Evolutionary conservation across 1,140 invertebrate species (phyloP), one percentile per base, ranked within the genome.

Genomic region (Drosophila littoralis): DNA sequence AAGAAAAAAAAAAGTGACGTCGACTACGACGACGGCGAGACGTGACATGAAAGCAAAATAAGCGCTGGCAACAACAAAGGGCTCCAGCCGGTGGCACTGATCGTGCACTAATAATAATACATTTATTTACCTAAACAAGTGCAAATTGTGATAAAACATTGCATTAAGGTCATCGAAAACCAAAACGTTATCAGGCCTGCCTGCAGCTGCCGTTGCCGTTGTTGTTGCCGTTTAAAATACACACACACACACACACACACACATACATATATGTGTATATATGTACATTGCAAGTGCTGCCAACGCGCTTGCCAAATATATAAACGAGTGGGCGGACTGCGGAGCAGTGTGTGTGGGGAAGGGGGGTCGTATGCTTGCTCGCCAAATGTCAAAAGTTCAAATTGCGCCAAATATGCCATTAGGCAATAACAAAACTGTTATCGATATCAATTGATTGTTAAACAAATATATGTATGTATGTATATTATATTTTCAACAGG

Each of bases 1-100:
- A 79, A 75, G 78, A 71, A 75, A 22, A 71, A 75, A 15, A 51
- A 59, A 81, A 81, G 68, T 86, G 71, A 68, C 74, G 60, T 43
- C 38, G 74, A 67, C 69, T 67, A 61, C 64, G 74, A 32, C 70
- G 73, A 35, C 51, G 36, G 61, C 48, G 65, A 58, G 78, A 78
- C 78, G 85, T 89, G 85, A 89, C 85, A 85, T 89, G 84, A 90
- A 81, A 75, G 75, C 81, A 65, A 84, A 89, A 67, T 72, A 61
- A 70, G 75, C 58, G 43, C 63, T 74, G 63, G 60, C 51, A 67
- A 81, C 61, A 73, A 67, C 50, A 69, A 67, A 74, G 59, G 32
- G 60, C 65, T 50, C 50, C 72, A 83, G 84, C 81, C 83, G 83
- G 83, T 82, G 79, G 66, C 63, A 69, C 36, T 73, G 78, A 86